Evolutionary conservation across 2,113 vertebrate species (phyloP).

Genomic region (Cheirogaleus medius): DNA sequence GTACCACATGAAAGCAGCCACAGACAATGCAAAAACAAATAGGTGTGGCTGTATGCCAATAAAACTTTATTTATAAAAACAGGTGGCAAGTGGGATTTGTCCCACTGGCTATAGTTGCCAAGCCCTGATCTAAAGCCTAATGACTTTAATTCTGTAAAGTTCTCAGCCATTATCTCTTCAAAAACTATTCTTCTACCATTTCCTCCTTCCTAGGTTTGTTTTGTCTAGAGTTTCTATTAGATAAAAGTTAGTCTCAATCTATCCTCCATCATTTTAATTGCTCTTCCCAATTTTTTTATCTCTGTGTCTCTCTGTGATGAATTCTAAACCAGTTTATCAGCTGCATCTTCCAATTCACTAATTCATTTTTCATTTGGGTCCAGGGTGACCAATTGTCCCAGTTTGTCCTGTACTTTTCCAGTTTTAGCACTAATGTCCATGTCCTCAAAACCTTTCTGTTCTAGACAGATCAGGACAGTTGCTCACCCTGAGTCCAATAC

Average conservation of each 20-base stretch:
- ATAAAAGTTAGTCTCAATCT: not conserved
- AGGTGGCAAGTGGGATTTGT: not conserved
- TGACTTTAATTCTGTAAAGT: not conserved
- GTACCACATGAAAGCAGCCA: not conserved
- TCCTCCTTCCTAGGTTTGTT: not conserved
- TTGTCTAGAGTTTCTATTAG: not conserved
- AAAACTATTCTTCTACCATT: not conserved
- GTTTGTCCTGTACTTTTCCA: not conserved
- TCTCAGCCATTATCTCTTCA: not conserved
- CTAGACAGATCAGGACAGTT: not conserved
- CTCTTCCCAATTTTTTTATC: not conserved
- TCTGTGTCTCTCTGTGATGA: not conserved
- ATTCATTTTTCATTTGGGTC: not conserved
- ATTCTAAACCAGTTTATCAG: not conserved
- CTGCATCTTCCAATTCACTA: not conserved
- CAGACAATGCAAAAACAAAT: not conserved
- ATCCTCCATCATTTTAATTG: not conserved
- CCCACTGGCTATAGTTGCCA: not conserved
- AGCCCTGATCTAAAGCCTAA: not conserved
- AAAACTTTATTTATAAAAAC: not conserved
- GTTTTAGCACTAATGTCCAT: not conserved
- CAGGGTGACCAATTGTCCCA: not conserved
- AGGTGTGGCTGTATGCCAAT: not conserved
- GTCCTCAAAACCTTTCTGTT: not conserved
- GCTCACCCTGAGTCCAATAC: not conserved